Base-by-base conservation (phyloP, 2,888 invertebrate genomes). In the Eilema sororculum region DNA sequence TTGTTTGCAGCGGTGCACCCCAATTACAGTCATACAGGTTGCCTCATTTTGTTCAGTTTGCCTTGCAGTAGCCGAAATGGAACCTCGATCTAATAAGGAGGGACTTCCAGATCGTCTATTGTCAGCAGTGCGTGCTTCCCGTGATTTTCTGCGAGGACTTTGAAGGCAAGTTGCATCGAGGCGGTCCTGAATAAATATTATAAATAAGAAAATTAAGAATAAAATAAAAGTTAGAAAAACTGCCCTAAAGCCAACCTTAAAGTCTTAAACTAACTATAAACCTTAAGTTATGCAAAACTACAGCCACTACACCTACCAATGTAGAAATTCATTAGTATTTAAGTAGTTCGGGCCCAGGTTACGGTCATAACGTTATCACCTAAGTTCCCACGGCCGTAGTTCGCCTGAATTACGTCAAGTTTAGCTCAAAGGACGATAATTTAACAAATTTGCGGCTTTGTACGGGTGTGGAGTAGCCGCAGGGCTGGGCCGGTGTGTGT, bases 391-490 rank as follows among this genome's bases (percentile, higher is more conserved):
- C 33, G 13, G 33, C 24, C 33, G 33, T 57, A 77, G 77, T 77
- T 69, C 57, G 65, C 66, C 71, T 59, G 77, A 74, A 80, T 77
- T 74, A 69, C 70, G 63, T 78, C 71, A 80, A 78, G 75, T 80
- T 80, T 78, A 77, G 75, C 77, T 80, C 80, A 80, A 80, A 80
- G 80, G 80, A 69, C 57, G 61, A 75, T 73, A 74, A 78, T 80
- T 80, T 78, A 71, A 70, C 80, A 75, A 77, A 69, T 80, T 80
- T 78, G 80, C 63, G 78, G 78, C 30, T 30, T 70, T 67, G 69
- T 62, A 56, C 24, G 67, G 60, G 64, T 73, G 60, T 62, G 41
- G 28, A 62, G 58, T 57, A 33, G 72, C 66, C 77, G 65, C 70
- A 58, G 61, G 73, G 52, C 61, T 71, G 37, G 41, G 22, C 63